Evolutionary conservation across 2,797 vertebrate genomes (phyloP).

Genomic region (Falco novaeseelandiae): DNA sequence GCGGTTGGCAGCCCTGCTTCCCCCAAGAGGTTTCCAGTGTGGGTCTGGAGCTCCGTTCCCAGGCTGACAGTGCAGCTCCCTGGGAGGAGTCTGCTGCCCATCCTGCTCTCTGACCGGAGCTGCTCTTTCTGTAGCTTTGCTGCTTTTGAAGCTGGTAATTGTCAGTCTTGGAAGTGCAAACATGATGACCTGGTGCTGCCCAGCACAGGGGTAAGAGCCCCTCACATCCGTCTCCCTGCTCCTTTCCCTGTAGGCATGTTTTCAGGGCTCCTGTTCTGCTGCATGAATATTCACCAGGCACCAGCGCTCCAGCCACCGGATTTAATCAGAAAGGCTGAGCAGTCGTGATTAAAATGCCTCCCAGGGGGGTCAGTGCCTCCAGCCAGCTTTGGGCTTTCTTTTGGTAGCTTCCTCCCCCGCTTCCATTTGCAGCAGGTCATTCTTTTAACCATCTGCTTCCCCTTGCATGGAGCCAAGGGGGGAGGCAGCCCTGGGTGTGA

Average conservation of each 20-base stretch:
- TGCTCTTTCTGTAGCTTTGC: background rate
- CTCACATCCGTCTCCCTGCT: background rate
- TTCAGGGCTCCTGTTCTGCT: background rate
- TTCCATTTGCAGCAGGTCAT: background rate
- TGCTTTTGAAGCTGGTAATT: background rate
- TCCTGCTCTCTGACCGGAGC: accelerated
- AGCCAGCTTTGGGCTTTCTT: constrained; percentile 56
- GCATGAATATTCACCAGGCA: constrained; percentile 65
- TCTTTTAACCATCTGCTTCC: constrained; percentile 67
- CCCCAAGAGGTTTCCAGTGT: background rate
- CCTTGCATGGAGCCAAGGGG: background rate
- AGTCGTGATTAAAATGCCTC: constrained; percentile 56
- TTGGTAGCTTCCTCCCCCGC: background rate
- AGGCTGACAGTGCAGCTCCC: background rate
- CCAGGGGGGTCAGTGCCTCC: constrained; percentile 47
- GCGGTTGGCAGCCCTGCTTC: accelerated
- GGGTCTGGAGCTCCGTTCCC: background rate
- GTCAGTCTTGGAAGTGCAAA: background rate
- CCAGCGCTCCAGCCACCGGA: constrained; percentile 26
- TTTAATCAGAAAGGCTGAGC: constrained; percentile 66
- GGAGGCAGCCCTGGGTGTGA: background rate
- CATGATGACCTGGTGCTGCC: background rate
- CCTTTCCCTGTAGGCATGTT: background rate
- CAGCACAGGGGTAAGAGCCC: background rate
- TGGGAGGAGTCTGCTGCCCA: background rate